Evolutionary conservation across 2,113 vertebrate genomes (phyloP).

Genomic region (Paracanthobrama guichenoti): DNA sequence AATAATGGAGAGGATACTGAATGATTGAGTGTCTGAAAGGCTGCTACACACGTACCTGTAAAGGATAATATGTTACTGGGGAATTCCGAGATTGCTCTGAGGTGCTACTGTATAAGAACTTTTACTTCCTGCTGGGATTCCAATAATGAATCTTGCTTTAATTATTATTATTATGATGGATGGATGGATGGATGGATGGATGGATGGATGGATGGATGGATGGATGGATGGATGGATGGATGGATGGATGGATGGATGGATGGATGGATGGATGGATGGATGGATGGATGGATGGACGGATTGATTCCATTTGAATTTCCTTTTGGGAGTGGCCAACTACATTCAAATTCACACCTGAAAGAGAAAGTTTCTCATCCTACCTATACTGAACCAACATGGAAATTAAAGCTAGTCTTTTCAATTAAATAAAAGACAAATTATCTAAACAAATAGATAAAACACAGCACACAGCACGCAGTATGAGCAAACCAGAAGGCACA

Average conservation of each 20-base stretch:
- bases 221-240: neutral
- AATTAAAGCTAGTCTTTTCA: neutral
- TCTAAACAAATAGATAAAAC: slow-evolving; percentile 15
- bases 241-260: neutral
- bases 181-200: neutral
- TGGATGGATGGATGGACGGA: neutral
- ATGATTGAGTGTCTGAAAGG: slow-evolving; percentile 71
- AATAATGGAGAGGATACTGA: slow-evolving; percentile 58
- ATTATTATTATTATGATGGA: neutral
- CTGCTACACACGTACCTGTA: slow-evolving; percentile 42
- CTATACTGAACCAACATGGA: neutral
- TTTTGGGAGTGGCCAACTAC: too few relatives aligned
- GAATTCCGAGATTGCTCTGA: slow-evolving; percentile 40
- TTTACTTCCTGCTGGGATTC: neutral
- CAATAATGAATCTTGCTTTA: slow-evolving; percentile 4
- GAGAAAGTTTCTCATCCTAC: neutral
- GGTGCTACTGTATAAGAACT: neutral
- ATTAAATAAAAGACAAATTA: neutral
- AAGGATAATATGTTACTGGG: slow-evolving; percentile 37
- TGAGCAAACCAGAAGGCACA: slow-evolving; percentile 8
- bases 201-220: neutral
- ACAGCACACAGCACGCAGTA: neutral
- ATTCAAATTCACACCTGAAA: neutral
- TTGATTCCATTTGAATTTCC: neutral
- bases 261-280: neutral